Evolutionary conservation across 2,888 invertebrate species (phyloP).

Genomic region (Brachyopa scutellaris): DNA sequence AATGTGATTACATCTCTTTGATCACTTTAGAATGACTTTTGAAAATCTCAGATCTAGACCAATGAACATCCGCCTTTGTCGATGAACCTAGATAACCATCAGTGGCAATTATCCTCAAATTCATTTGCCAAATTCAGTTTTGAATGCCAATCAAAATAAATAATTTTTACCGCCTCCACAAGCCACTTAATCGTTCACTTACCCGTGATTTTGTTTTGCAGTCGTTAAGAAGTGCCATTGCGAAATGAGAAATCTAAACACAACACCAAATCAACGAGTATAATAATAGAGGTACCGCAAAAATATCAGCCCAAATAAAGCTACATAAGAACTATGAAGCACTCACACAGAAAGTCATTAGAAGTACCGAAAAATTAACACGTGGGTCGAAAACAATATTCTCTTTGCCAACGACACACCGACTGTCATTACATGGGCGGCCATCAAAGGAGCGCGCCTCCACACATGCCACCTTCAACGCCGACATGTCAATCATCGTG

Average conservation of each 20-base stretch:
- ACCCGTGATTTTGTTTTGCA: slow-evolving; percentile 20
- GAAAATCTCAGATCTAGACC: not conserved
- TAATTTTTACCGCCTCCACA: not conserved
- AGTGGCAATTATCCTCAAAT: not conserved
- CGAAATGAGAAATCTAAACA: not conserved
- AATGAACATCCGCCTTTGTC: not conserved
- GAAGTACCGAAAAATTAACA: slow-evolving; percentile 43
- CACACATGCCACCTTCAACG: slow-evolving; percentile 21
- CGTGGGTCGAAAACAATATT: slow-evolving; percentile 45
- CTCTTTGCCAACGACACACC: slow-evolving; percentile 16
- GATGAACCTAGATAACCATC: slow-evolving; percentile 1
- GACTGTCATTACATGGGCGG: slow-evolving; percentile 13
- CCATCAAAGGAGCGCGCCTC: slow-evolving; percentile 25
- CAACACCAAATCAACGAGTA: slow-evolving; percentile 26
- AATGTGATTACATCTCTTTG: no score
- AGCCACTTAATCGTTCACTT: slow-evolving; percentile 52
- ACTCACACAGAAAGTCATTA: slow-evolving; percentile 28
- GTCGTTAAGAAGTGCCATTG: not conserved
- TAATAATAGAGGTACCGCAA: slow-evolving; percentile 1
- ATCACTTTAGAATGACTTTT: not conserved
- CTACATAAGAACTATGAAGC: slow-evolving; percentile 8
- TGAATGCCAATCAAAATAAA: not conserved
- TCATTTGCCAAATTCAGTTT: slow-evolving; percentile 3
- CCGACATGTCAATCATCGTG: slow-evolving; percentile 60
- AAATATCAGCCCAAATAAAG: slow-evolving; percentile 30